Conservation (phyloP, 2,113 vertebrate genomes). For the Gallinago undulata region DNA sequence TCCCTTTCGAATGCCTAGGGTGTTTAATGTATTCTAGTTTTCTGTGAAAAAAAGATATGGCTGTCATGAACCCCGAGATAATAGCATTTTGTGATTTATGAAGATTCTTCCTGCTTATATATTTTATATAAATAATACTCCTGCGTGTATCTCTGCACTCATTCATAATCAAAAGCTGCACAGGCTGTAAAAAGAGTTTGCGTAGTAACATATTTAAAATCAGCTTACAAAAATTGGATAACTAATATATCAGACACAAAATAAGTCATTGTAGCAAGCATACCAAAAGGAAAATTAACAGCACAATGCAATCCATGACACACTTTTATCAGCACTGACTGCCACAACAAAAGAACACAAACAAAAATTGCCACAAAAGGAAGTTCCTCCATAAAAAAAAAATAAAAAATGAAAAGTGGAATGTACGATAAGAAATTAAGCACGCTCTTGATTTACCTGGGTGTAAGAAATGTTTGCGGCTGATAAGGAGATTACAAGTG, state of each 20-base stretch:
- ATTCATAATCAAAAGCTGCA: conserved; percentile 67
- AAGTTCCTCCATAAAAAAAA: neutral
- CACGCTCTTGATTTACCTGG: neutral
- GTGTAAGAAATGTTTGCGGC: neutral
- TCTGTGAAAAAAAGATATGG: conserved; percentile 31
- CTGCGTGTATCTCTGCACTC: conserved; percentile 29
- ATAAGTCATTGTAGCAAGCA: conserved; percentile 25
- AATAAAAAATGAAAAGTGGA: neutral
- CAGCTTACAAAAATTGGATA: conserved; percentile 32
- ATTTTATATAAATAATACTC: conserved; percentile 72
- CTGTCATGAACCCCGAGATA: conserved; percentile 49
- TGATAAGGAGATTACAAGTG: neutral
- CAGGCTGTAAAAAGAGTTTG: conserved; percentile 14
- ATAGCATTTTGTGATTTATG: conserved; percentile 62
- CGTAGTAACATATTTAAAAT: conserved; percentile 1
- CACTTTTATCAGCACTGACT: neutral
- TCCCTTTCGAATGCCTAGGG: neutral
- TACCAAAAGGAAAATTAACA: conserved; percentile 36
- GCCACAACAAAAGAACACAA: neutral
- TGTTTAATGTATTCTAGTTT: conserved; percentile 59
- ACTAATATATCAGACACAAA: conserved; percentile 26
- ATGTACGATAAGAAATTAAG: neutral
- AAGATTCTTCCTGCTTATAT: conserved; percentile 59
- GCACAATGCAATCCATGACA: neutral
- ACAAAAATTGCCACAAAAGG: neutral